Evolutionary conservation across 1,140 invertebrate species (phyloP).

Genomic region (Laodelphax striatellus): DNA sequence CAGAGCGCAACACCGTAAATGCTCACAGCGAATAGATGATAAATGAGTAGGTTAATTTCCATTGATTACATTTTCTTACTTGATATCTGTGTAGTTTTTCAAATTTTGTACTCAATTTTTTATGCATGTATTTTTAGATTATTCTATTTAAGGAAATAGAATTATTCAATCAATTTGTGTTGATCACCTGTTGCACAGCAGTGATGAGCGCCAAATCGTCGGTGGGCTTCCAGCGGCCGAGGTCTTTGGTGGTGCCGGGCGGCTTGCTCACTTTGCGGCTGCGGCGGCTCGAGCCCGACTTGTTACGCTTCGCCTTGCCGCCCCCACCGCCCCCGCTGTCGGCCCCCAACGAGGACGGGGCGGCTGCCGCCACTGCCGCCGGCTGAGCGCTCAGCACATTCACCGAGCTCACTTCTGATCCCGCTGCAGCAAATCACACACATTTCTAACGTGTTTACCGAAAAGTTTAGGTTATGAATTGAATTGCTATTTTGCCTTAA

Average conservation of each 20-base stretch:
- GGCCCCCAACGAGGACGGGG: background rate
- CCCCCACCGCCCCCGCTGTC: background rate
- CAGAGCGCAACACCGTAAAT: no score
- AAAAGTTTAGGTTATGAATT: no score
- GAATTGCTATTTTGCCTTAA: no score
- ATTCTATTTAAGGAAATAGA: no score
- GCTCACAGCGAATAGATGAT: no score
- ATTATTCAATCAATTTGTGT: no score
- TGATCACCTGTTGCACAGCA: conserved; percentile 75
- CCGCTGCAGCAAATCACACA: background rate
- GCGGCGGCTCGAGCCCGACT: background rate
- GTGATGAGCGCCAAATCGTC: conserved; percentile 91
- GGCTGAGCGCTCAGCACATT: background rate
- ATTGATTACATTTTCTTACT: no score
- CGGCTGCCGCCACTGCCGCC: background rate
- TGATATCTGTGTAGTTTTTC: no score
- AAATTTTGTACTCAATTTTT: no score
- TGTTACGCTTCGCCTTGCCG: background rate
- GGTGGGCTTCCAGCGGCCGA: conserved; percentile 92
- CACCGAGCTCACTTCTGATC: background rate
- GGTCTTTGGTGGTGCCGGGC: conserved; percentile 62
- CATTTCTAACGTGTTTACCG: no score
- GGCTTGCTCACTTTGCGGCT: conserved; percentile 44
- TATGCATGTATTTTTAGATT: no score
- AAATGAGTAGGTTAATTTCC: no score